These are phyloP conservation scores for Dendropsophus ebraccatus DNA, from an alignment of 2,113 vertebrate species.

Conservation along the genomic window DNA sequence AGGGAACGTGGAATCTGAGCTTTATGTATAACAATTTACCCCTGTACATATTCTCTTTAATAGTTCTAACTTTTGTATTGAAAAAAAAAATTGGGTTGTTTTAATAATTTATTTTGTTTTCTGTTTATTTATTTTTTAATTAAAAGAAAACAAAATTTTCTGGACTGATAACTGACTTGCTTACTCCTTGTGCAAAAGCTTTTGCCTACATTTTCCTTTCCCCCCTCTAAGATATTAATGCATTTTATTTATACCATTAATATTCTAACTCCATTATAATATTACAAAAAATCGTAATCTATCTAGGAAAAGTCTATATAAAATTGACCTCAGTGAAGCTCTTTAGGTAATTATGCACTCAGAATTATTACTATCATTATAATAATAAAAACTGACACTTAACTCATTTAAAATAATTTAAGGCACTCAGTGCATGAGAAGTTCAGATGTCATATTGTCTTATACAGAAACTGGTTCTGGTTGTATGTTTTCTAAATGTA, in stretches of 20 bases:
- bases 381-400: conserved; percentile 26
- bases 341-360: conserved; percentile 13
- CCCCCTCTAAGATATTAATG: background rate
- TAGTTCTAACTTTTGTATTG: too few relatives aligned
- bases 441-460: background rate
- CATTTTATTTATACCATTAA: background rate
- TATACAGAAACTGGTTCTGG: background rate
- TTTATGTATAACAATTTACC: too few relatives aligned
- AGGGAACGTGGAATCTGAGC: too few relatives aligned
- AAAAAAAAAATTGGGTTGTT: too few relatives aligned
- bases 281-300: conserved; percentile 6
- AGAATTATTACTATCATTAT: conserved; percentile 21
- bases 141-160: background rate
- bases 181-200: background rate
- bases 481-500: background rate
- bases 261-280: background rate
- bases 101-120: too few relatives aligned
- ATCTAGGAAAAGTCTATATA: conserved; percentile 12
- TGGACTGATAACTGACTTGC: background rate
- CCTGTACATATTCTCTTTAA: too few relatives aligned
- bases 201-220: background rate
- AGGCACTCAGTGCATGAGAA: background rate
- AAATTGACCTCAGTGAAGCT: background rate
- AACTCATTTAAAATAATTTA: conserved; percentile 16
- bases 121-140: background rate